These are phyloP conservation scores for Xiphorhynchus elegans DNA, from an alignment of 2,113 vertebrate genomes.

Conservation along the genomic window DNA sequence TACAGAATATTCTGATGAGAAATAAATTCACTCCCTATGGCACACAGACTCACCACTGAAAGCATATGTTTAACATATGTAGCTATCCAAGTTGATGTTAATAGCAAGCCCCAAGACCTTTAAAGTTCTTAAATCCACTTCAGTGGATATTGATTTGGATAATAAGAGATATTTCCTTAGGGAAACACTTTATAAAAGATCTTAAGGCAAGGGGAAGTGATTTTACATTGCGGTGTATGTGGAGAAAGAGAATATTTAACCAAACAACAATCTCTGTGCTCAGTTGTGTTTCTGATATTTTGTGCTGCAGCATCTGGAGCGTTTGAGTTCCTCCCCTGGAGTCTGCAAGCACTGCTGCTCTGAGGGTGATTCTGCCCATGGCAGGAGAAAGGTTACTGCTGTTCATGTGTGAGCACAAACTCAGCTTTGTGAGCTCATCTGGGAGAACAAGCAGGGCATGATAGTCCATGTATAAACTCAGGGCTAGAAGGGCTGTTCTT, in stretches of 20 bases:
- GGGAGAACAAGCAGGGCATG: accelerated
- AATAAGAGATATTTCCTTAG: conserved; percentile 8
- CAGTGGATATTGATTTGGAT: conserved; percentile 35
- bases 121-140: conserved; percentile 39
- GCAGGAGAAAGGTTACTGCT: not conserved
- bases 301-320: not conserved
- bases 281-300: not conserved
- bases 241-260: conserved; percentile 14
- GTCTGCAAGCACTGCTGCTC: not conserved
- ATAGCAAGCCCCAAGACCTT: not conserved
- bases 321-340: not conserved
- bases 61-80: not conserved
- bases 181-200: not conserved
- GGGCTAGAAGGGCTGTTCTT: not conserved
- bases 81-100: not conserved
- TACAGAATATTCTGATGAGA: not conserved
- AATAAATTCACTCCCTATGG: not conserved
- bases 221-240: not conserved
- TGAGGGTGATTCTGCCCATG: not conserved
- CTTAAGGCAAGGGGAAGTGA: not conserved
- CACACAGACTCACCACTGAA: not conserved
- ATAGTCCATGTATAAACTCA: accelerated
- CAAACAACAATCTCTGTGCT: not conserved
- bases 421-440: not conserved
- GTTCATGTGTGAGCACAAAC: accelerated